phyloP scores from a whole-genome alignment of 2,888 invertebrate genomes.

The Tholera decimalis region DNA sequence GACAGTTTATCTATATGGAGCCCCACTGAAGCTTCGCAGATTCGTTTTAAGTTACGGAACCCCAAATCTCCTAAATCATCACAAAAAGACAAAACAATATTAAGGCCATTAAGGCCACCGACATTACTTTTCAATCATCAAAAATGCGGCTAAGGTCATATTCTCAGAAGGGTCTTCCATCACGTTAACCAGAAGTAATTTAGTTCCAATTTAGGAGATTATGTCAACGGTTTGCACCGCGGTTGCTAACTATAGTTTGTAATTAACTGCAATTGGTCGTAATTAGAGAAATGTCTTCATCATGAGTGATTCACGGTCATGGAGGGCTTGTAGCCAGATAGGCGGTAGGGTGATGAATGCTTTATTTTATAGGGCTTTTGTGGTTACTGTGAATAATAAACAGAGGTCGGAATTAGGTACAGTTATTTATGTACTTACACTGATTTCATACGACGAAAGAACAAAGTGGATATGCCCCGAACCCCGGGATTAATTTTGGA shows the following conservation, averaged over 20 bases:
- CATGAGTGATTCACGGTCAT: conserved; percentile 67
- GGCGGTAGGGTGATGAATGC: conserved; percentile 12
- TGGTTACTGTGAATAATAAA: no score
- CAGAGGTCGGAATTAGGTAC: no score
- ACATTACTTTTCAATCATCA: conserved; percentile 8
- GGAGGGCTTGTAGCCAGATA: not conserved
- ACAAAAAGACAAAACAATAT: not conserved
- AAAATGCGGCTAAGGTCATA: conserved; percentile 51
- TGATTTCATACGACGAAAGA: no score
- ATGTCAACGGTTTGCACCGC: conserved; percentile 50
- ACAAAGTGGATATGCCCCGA: no score
- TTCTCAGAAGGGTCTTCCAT: conserved; percentile 29
- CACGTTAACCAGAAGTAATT: conserved; percentile 11
- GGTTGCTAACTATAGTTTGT: conserved; percentile 50
- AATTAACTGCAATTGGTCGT: conserved; percentile 66
- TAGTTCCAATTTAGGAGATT: conserved; percentile 46
- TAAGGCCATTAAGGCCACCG: conserved; percentile 6
- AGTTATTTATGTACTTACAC: no score
- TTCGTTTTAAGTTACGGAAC: no score
- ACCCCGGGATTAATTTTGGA: no score
- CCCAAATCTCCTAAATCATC: not conserved
- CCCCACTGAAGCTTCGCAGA: no score
- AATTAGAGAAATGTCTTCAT: conserved; percentile 68
- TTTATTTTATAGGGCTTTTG: not conserved
- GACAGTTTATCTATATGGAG: no score